phyloP scores from a whole-genome alignment of 2,113 vertebrate genomes.

The Castor canadensis region DNA sequence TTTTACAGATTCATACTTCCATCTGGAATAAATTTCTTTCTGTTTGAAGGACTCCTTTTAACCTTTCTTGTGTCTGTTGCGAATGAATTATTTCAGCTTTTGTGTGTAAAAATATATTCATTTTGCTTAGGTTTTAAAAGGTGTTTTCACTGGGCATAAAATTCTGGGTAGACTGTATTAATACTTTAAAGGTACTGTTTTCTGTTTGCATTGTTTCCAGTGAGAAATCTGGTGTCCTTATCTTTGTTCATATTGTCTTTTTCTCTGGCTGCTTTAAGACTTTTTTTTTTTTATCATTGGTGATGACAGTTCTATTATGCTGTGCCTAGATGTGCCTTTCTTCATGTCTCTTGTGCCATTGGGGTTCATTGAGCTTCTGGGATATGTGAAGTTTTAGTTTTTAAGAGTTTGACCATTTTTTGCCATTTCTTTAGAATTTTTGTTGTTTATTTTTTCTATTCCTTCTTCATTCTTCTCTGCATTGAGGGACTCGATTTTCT shows the following conservation, averaged over 20 bases:
- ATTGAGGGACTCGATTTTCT: not conserved
- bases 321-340: not conserved
- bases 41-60: not conserved
- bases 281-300: not conserved
- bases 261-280: not conserved
- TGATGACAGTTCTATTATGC: not conserved
- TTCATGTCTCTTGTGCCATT: not conserved
- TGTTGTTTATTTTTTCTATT: not conserved
- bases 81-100: not conserved
- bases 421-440: not conserved
- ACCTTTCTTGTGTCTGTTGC: not conserved
- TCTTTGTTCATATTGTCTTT: not conserved
- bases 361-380: not conserved
- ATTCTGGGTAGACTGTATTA: not conserved
- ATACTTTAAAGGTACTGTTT: not conserved
- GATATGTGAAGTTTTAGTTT: constrained; percentile 15
- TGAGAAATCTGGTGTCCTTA: not conserved
- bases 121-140: constrained; percentile 2
- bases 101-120: not conserved
- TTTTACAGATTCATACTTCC: not conserved
- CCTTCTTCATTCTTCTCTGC: not conserved
- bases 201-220: not conserved
- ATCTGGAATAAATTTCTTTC: not conserved
- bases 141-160: not conserved
- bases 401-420: not conserved